Base-by-base conservation (phyloP, 2,113 vertebrate species). In the Calidris pugnax region DNA sequence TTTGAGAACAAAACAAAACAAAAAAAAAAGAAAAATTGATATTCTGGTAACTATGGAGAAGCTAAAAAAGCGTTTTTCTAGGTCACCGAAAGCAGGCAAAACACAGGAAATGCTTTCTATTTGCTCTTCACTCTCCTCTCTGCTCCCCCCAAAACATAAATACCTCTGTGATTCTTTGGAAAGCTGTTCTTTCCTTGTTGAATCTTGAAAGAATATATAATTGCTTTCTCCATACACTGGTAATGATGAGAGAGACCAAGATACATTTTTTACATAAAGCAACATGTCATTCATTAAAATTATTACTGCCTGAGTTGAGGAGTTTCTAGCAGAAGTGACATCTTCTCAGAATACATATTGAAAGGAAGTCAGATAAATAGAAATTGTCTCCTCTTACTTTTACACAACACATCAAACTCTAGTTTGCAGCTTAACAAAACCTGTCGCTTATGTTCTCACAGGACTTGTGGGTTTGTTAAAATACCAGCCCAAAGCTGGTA, bases 41-140 rank as follows among this genome's bases (percentile, higher is more conserved):
- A 93, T 94, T 96, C 94, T 91, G 85, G 93, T 96, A 97, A 93
- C 90, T 94, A 85, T 81, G 91, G 94, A 95, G 87, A 95, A 82
- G 50, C 93, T 93, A 92, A 89, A 89, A 93, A 88, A 74, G 10
- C 7, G 0, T 71, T 94, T 97, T 92, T 95, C 94, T 97, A 92
- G 91, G 91, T 96, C 95, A 95, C 69, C 76, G 74, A 85, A 95
- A 93, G 86, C 62, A 80, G 33, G 76, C 63, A 79, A 95, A 96
- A 92, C 73, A 85, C 23, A 73, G 51, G 48, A 81, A 89, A 60
- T 85, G 35, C 82, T 95, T 97, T 94, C 82, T 80, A 23, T 80
- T 90, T 60, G 84, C 41, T 41, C 53, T 82, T 24, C 39, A 26
- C 22, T 88, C 78, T 75, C 47, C 30, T n/a, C 19, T 74, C 43